These are phyloP conservation scores for Tyrannus savana DNA, from an alignment of 2,113 vertebrate species.

Conservation along the genomic window DNA sequence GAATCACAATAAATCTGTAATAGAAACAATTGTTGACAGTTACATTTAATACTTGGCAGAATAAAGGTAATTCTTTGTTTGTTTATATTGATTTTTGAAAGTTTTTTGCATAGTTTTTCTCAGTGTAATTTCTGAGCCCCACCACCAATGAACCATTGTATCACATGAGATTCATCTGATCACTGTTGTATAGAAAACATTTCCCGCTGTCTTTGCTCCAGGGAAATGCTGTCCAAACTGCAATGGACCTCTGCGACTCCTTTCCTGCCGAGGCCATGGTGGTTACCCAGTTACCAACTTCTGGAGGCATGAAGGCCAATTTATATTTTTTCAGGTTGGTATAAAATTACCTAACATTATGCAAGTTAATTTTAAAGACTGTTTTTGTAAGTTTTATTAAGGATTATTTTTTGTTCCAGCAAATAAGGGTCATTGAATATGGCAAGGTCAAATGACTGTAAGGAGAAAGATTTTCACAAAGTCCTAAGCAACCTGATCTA, in stretches of 20 bases:
- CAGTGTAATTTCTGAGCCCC: not conserved
- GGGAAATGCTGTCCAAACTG: constrained; percentile 82
- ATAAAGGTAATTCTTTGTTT: not conserved
- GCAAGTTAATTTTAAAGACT: not conserved
- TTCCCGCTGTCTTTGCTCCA: constrained; percentile 13
- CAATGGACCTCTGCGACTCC: constrained; percentile 71
- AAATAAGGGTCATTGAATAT: not conserved
- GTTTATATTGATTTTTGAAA: not conserved
- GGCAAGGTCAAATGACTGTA: not conserved
- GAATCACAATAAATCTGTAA: not conserved
- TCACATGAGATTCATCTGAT: not conserved
- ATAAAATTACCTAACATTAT: not conserved
- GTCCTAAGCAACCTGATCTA: not conserved
- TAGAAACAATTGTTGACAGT: not conserved
- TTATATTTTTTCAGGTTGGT: constrained; percentile 85
- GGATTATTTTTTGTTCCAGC: not conserved
- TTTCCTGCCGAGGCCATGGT: constrained; percentile 81
- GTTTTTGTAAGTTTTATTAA: not conserved
- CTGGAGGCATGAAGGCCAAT: constrained; percentile 83
- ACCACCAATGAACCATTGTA: not conserved
- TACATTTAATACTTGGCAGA: not conserved
- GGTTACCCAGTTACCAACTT: constrained; percentile 86
- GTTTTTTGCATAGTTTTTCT: not conserved
- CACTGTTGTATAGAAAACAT: accelerated
- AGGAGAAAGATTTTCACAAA: not conserved